Evolutionary conservation across 2,888 invertebrate genomes (phyloP).

Genomic region (Rotaria sp.): DNA sequence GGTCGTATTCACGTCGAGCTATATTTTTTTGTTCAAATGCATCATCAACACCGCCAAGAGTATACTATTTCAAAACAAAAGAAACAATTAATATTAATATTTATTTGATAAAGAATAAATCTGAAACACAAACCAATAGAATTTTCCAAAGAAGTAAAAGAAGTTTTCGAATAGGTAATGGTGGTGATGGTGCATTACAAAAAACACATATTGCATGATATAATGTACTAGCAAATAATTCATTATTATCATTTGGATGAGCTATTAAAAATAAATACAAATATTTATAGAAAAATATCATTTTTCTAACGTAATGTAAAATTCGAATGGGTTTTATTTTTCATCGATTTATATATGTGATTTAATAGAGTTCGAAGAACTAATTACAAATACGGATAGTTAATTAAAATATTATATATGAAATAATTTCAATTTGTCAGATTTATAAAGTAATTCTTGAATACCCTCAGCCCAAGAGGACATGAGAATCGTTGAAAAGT

Average conservation of each 20-base stretch:
- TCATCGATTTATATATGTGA: no score
- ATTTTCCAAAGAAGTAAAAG: neutral
- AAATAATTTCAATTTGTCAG: no score
- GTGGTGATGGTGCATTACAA: constrained; percentile 1
- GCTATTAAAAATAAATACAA: neutral
- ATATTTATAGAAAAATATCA: neutral
- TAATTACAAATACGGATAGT: no score
- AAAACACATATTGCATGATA: neutral
- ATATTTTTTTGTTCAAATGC: constrained; percentile 68
- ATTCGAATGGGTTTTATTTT: no score
- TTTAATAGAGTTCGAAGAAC: no score
- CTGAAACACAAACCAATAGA: neutral
- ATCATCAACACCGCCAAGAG: constrained; percentile 46
- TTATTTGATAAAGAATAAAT: neutral
- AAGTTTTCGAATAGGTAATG: neutral
- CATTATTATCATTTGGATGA: constrained; percentile 11
- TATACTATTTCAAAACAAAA: neutral
- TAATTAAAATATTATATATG: no score
- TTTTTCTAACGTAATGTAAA: no score
- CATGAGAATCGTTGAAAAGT: no score
- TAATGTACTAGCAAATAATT: constrained; percentile 16
- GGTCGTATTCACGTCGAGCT: constrained; percentile 61
- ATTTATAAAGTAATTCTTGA: no score
- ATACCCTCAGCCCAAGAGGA: no score
- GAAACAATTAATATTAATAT: neutral